These are phyloP conservation scores for Ricordea florida DNA, from an alignment of 92 coral and sea anemone species.

Conservation along the genomic window DNA sequence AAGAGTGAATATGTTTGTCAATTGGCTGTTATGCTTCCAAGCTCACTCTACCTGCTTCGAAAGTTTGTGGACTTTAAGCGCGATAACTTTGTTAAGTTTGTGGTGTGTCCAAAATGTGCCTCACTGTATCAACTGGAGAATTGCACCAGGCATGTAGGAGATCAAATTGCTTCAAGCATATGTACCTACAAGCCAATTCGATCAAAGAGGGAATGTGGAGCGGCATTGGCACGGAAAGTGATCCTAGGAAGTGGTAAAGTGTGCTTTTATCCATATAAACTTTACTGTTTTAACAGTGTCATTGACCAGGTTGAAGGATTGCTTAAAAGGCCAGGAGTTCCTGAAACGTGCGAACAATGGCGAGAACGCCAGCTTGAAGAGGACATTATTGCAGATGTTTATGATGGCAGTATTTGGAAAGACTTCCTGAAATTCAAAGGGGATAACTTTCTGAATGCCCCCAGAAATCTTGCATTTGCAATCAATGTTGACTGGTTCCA, in stretches of 20 bases:
- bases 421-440: constrained; percentile 16
- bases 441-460: constrained; percentile 21
- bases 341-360: constrained; percentile 39
- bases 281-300: constrained; percentile 38
- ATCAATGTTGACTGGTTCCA: constrained; percentile 18
- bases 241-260: constrained; percentile 4
- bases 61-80: constrained; percentile 43
- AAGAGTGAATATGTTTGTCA: constrained; percentile 48
- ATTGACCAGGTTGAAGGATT: constrained; percentile 23
- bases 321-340: too few relatives aligned
- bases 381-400: constrained; percentile 11
- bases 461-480: constrained; percentile 23
- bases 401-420: constrained; percentile 23
- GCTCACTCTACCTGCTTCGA: constrained; percentile 51
- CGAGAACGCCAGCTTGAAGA: neutral
- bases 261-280: constrained; percentile 35
- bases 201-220: constrained; percentile 43
- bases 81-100: constrained; percentile 39
- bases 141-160: constrained; percentile 52
- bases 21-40: constrained; percentile 56
- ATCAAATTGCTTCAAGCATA: constrained; percentile 27
- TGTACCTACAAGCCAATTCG: constrained; percentile 40
- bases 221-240: constrained; percentile 18
- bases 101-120: constrained; percentile 55
- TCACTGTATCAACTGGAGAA: constrained; percentile 34